Base-by-base conservation (phyloP, 2,113 vertebrate species). In the Puffinus mauretanicus region DNA sequence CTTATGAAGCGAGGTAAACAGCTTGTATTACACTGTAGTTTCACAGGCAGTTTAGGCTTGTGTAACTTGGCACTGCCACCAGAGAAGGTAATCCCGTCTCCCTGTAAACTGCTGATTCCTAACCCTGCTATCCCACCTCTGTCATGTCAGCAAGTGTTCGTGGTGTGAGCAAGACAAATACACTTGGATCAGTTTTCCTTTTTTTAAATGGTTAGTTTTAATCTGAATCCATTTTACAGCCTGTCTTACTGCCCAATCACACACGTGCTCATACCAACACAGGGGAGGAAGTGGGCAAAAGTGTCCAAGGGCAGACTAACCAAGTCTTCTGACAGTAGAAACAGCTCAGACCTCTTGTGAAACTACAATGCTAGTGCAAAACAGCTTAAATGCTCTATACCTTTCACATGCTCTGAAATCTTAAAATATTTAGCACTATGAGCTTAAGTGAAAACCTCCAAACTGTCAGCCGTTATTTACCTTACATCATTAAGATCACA, bases 401-500 rank as follows among this genome's bases (percentile, higher is more conserved):
- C 65, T 81, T 87, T 72, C 32, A 95, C 29, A 7, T 81, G 29
- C 36, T 88, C 44, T 21, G 30, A 78, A 95, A 80, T 52, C 17
- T 65, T 76, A 14, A 49, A 77, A 36, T 75, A 90, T 42, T 60
- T 70, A 90, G n/a, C 25, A 65, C 32, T 51, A 44, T 4, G 6
- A 69, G 30, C 38, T 80, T 65, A 77, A 80, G 51, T 15, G n/a
- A 87, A 94, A 82, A 10, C 16, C 30, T 84, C 17, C 17, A 72
- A 58, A 73, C 7, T 52, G 24, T 29, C 54, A 87, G 13, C 2
- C 8, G 21, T 76, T 94, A 86, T 94, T 98, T 97, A 99, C 99
- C 99, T 99, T 94, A 98, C 99, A 36, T 99, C 99, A 70, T 98
- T 98, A 70, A 99, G 98, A 96, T 99, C 99, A 96, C 99, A 99